Base-by-base conservation (phyloP, 1,140 invertebrate species). In the Zophobas morio region DNA sequence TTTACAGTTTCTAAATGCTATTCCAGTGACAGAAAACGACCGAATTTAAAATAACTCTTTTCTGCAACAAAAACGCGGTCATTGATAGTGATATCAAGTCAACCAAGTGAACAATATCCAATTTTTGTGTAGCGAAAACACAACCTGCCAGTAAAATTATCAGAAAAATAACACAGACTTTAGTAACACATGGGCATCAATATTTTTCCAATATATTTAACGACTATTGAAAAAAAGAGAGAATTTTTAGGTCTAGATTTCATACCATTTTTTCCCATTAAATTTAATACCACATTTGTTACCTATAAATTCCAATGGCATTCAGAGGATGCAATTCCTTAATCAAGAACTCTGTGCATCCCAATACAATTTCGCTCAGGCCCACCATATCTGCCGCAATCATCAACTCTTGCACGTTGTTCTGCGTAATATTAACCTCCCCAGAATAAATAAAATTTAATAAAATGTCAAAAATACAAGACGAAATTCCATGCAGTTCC, bases 331-430 rank as follows among this genome's bases (percentile, higher is more conserved):
- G 94, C 49, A 98, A 88, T 88, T 98, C 95, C 81, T 94, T 92
- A 83, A 94, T 94, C 53, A 98, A 89, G 88, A 95, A 98, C 79
- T 94, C 92, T 79, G 95, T 94, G 87, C 97, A 98, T 6, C 94
- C 93, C 78, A 92, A 89, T 36, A 98, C 94, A 42, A 98, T 92
- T 87, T 96, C 95, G 78, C 92, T 90, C 33, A 97, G 86, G 86
- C 98, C 94, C 60, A 99, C 87, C 96, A 98, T 98, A 85, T 98
- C 97, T 53, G 96, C 96, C 47, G 96, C 96, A 70, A 95, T 91
- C 77, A 98, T 90, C 70, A 98, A 86, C 80, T 98, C 96, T 87
- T 97, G 95, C 56, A 97, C 96, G 89, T 95, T 96, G 32, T 92
- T 91, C 86, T 94, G 91, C 74, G 86, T 88, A 39, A 89, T 88